Percentiles rank a stretch among this genome's conserved stretches.
Conservation (phyloP, 2,888 invertebrate genomes). For the Polymixis lichenea region DNA sequence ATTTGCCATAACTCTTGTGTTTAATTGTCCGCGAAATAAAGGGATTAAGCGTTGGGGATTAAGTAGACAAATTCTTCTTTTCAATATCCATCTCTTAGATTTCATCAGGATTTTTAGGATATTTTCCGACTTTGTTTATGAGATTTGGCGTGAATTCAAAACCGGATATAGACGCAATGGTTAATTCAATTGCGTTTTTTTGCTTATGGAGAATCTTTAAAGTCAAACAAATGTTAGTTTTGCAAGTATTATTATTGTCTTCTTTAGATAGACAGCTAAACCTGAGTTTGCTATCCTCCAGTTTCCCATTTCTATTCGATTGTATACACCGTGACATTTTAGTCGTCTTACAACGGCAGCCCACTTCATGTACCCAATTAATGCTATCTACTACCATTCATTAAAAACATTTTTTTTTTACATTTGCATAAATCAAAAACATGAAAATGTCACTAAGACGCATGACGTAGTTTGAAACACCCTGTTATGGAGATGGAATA, state of each 20-base stretch:
- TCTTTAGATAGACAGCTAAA: neutral
- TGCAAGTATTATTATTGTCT: neutral
- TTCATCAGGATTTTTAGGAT: constrained; percentile 34
- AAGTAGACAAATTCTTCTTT: constrained; percentile 68
- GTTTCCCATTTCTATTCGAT: neutral
- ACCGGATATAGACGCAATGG: neutral
- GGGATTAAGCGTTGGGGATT: constrained; percentile 84
- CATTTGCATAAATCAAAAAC: too few species aligned
- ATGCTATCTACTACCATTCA: too few species aligned
- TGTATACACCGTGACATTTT: too few species aligned
- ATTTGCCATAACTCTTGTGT: constrained; percentile 88
- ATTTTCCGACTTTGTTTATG: constrained; percentile 5
- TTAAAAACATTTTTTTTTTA: too few species aligned
- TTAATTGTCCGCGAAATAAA: constrained; percentile 89
- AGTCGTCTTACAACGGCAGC: too few species aligned
- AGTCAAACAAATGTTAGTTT: neutral
- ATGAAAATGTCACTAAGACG: too few species aligned
- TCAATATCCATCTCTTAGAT: constrained; percentile 52
- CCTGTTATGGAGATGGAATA: too few species aligned
- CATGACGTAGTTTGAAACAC: too few species aligned
- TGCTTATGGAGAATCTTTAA: neutral
- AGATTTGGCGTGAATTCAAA: constrained; percentile 16
- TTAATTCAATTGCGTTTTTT: neutral
- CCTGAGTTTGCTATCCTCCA: neutral
- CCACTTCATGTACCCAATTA: too few species aligned